Percentiles rank a stretch among this genome's conserved stretches.
Evolutionary conservation across 2,797 vertebrate species (phyloP).

Genomic region (Pseudochaenichthys georgianus): DNA sequence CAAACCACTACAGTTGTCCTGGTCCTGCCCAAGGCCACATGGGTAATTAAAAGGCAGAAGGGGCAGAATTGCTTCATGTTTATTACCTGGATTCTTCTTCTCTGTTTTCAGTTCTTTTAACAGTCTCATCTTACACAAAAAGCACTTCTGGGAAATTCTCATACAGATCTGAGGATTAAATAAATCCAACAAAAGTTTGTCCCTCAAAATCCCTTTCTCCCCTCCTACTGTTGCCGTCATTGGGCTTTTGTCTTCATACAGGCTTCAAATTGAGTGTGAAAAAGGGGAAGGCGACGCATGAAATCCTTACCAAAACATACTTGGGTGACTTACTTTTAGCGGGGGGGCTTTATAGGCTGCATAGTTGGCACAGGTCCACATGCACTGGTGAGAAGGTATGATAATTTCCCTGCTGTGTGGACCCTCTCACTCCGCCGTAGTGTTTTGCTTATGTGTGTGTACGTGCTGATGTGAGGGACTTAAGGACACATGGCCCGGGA

Average conservation of each 20-base stretch:
- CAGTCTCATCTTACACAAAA: constrained; percentile 13
- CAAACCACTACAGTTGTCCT: constrained; percentile 9
- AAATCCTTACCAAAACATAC: constrained; percentile 82
- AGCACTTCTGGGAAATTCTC: constrained; percentile 15
- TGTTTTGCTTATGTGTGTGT: constrained; percentile 11
- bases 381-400: constrained; percentile 70
- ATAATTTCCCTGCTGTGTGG: constrained; percentile 51
- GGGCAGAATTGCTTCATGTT: background rate
- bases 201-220: background rate
- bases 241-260: constrained; percentile 56
- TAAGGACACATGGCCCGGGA: constrained; percentile 53
- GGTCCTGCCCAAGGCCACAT: constrained; percentile 46
- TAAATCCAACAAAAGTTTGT: constrained; percentile 27
- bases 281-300: constrained; percentile 56
- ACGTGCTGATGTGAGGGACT: constrained; percentile 34
- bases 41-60: constrained; percentile 17
- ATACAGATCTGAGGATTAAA: constrained; percentile 45
- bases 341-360: constrained; percentile 61
- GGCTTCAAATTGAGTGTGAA: constrained; percentile 69
- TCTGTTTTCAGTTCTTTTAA: background rate
- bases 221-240: constrained; percentile 25
- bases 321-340: constrained; percentile 75
- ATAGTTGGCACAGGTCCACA: constrained; percentile 76
- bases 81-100: constrained; percentile 29
- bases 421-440: background rate